Base-by-base conservation (phyloP, 2,113 vertebrate species). In the Pandion haliaetus region DNA sequence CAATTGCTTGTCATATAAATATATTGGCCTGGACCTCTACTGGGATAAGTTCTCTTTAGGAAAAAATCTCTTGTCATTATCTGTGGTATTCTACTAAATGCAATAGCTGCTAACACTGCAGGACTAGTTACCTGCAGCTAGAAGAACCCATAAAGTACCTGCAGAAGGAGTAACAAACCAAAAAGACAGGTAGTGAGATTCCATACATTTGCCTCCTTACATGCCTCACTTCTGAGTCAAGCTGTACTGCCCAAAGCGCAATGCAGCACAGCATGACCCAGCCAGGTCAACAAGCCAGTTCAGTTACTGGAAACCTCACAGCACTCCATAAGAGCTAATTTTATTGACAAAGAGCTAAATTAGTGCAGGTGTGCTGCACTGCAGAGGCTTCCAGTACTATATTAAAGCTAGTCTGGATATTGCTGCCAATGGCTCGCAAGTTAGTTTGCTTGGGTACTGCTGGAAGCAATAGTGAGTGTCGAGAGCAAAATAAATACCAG, bases 261-360 rank as follows among this genome's bases (percentile, higher is more conserved):
- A 5, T 7, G 34, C 80, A 52, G 90, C 73, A 73, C 1, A 0
- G 36, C 80, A 34, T 2, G 5, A 69, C 79, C 85, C 88, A 61
- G 82, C 28, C 4, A 1, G 71, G 79, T 81, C 92, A 92, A 32
- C 13, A 25, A 86, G 50, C 38, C 73, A 79, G 15, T 47, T 82
- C 86, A 70, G 38, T 42, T 77, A 45, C 93, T 92, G 79, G 82
- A 91, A 95, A 58, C 1, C 1, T 25, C 78, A 58, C 54, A 62
- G 47, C 29, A 47, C 59, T 72, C 58, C 29, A 73, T 45, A 34
- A 72, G 80, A 90, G 59, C 67, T 86, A 47, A 78, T 88, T 88
- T 77, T 20, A 92, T 88, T 83, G 93, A 92, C 67, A 90, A 90
- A 93, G 55, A 95, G 82, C 70, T 92, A 86, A 88, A 95, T 86